A percentile compares a stretch with the other conserved stretches of the same genome.
phyloP scores from a whole-genome alignment of 2,113 vertebrate genomes.

The Rhinolophus ferrumequinum region DNA sequence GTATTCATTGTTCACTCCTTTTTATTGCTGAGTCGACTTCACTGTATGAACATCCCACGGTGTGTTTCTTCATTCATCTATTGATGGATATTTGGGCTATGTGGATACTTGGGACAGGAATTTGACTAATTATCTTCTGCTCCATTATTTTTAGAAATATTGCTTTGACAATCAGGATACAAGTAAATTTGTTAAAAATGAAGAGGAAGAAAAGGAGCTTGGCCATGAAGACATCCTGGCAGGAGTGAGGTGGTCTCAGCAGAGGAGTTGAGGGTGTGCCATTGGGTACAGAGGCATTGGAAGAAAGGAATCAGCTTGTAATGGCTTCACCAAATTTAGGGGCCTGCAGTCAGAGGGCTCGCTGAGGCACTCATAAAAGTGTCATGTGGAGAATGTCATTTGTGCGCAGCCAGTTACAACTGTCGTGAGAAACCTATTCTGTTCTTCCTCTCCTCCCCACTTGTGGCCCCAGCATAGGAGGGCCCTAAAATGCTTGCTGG shows the following conservation, averaged over 20 bases:
- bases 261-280: not conserved
- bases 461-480: not conserved
- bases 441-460: not conserved
- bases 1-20: not conserved
- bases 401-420: not conserved
- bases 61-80: not conserved
- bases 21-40: not conserved
- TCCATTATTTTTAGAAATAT: not conserved
- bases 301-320: not conserved
- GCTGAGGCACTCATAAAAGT: not conserved
- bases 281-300: accelerated
- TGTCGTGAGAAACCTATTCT: accelerated
- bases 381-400: accelerated
- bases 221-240: not conserved
- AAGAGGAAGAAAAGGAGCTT: not conserved
- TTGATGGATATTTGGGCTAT: not conserved
- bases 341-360: not conserved
- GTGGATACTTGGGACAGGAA: not conserved
- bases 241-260: not conserved
- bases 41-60: no score
- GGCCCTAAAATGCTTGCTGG: no score
- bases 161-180: not conserved
- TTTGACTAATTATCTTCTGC: not conserved
- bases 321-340: not conserved
- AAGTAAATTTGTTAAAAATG: not conserved